These are phyloP conservation scores for Fringilla coelebs DNA, from an alignment of 2,797 vertebrate genomes.

Conservation along the genomic window DNA sequence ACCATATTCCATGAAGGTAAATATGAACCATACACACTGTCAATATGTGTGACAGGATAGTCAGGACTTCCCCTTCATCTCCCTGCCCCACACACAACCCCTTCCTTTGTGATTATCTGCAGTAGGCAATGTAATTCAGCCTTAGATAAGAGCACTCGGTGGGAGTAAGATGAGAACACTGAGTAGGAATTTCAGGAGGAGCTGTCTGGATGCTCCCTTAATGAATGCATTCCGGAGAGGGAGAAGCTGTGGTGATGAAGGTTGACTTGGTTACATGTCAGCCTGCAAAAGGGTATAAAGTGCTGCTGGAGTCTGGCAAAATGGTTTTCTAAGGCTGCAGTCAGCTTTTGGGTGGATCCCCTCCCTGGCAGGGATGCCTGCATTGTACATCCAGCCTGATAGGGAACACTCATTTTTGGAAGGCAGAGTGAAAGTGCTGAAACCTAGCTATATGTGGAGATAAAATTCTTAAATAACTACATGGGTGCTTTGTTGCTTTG, in stretches of 20 bases:
- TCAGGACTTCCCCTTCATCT: neutral
- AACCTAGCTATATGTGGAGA: neutral
- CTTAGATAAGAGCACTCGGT: neutral
- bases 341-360: neutral
- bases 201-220: neutral
- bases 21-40: neutral
- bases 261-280: neutral
- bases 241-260: neutral
- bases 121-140: neutral
- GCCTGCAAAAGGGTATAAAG: neutral
- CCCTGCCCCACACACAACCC: neutral
- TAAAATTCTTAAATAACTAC: neutral
- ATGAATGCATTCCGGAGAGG: neutral
- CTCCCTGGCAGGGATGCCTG: accelerated
- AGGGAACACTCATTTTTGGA: neutral
- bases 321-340: neutral
- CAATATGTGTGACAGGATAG: neutral
- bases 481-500: neutral
- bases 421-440: neutral
- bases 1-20: neutral
- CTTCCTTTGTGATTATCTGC: neutral
- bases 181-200: neutral
- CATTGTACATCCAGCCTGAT: neutral
- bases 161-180: neutral
- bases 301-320: neutral